phyloP scores from a whole-genome alignment of 2,113 vertebrate species.

The Siphamia tubifer region DNA sequence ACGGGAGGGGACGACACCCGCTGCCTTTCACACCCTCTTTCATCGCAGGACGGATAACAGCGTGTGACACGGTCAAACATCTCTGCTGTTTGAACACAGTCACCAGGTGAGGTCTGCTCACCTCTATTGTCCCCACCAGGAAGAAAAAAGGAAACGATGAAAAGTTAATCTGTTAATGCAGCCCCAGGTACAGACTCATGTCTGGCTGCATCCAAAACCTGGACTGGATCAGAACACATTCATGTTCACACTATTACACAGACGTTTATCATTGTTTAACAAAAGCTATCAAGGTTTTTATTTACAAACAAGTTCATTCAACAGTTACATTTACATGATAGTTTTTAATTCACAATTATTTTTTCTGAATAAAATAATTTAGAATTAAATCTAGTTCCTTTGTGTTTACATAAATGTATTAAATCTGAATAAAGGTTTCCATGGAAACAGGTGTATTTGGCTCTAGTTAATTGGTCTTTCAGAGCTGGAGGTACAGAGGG shows the following conservation, averaged over 20 bases:
- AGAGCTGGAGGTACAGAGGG: too few species aligned
- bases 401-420: too few species aligned
- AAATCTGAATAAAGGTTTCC: too few species aligned
- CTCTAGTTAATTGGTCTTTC: too few species aligned
- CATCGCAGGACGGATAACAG: conserved; percentile 62
- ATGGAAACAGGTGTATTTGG: too few species aligned
- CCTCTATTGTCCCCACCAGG: conserved; percentile 35
- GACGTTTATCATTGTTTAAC: too few species aligned
- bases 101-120: conserved; percentile 66
- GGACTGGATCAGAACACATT: conserved; percentile 4
- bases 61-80: conserved; percentile 57
- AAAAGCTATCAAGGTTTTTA: too few species aligned
- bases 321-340: too few species aligned
- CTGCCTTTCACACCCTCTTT: conserved; percentile 68
- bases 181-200: conserved; percentile 42
- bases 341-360: too few species aligned
- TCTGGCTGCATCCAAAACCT: conserved; percentile 10
- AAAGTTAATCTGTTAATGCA: conserved; percentile 79
- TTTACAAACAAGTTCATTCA: too few species aligned
- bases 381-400: too few species aligned
- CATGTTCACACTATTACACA: not conserved
- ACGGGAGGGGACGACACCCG: conserved; percentile 62
- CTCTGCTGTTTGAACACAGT: conserved; percentile 61
- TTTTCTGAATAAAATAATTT: too few species aligned
- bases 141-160: conserved; percentile 66